These are phyloP conservation scores for Erebia epiphron DNA, from an alignment of 2,888 invertebrate genomes.

Conservation along the genomic window DNA sequence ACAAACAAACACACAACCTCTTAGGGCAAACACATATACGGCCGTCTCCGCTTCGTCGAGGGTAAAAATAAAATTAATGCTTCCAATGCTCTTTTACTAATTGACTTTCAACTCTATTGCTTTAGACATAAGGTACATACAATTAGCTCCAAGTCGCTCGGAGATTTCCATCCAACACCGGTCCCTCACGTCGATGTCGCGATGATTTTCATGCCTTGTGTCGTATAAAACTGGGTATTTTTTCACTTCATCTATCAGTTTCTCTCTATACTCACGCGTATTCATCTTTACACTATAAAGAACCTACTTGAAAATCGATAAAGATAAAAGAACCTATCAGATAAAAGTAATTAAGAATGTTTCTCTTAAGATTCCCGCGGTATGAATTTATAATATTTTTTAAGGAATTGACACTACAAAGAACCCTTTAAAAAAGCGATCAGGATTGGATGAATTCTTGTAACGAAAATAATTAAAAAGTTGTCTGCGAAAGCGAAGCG, in stretches of 20 bases:
- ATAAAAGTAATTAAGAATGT: neutral
- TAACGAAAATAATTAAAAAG: neutral
- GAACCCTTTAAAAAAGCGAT: neutral
- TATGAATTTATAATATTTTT: neutral
- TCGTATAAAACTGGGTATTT: slow-evolving; percentile 73
- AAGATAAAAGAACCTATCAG: neutral
- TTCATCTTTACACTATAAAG: slow-evolving; percentile 46
- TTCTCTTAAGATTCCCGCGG: neutral
- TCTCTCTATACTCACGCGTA: slow-evolving; percentile 60
- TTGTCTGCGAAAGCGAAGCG: slow-evolving; percentile 44
- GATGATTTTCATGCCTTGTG: slow-evolving; percentile 70
- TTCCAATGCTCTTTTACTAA: neutral
- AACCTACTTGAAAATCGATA: neutral
- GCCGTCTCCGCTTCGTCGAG: too few species aligned
- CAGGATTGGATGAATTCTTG: neutral
- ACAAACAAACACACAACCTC: too few species aligned
- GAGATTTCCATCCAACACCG: slow-evolving; percentile 76
- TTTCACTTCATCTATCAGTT: slow-evolving; percentile 73
- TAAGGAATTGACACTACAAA: neutral
- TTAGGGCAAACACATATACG: too few species aligned
- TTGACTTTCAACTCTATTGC: slow-evolving; percentile 16
- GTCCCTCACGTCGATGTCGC: slow-evolving; percentile 71
- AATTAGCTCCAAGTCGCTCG: slow-evolving; percentile 64
- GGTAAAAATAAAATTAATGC: neutral
- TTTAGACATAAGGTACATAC: slow-evolving; percentile 24